These are phyloP conservation scores for Hydrophis major DNA, from an alignment of 2,797 vertebrate species.

Conservation along the genomic window DNA sequence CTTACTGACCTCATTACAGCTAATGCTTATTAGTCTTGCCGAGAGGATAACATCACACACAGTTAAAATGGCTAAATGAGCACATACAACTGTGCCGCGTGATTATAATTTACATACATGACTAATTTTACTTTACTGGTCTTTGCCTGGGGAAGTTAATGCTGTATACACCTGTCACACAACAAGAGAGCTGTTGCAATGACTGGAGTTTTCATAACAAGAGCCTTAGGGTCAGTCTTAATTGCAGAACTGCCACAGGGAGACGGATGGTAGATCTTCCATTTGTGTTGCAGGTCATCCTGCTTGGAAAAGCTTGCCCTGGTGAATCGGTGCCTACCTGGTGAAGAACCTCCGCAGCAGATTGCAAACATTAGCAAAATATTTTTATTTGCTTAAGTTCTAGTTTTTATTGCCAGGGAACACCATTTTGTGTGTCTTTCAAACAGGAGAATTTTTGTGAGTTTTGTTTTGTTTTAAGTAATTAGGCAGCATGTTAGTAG, in stretches of 20 bases:
- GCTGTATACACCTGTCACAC: conserved; percentile 65
- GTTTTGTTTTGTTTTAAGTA: conserved; percentile 42
- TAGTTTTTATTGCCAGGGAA: background rate
- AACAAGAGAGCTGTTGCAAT: conserved; percentile 53
- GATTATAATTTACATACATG: conserved; percentile 82
- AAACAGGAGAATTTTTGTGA: conserved; percentile 15
- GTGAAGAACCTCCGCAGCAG: background rate
- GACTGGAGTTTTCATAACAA: conserved; percentile 54
- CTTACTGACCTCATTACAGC: conserved; percentile 93
- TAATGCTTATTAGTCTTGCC: conserved; percentile 92
- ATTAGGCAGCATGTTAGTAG: conserved; percentile 20
- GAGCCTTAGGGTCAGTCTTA: conserved; percentile 9
- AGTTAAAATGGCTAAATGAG: conserved; percentile 81
- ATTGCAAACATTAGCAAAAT: background rate
- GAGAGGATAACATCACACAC: conserved; percentile 80
- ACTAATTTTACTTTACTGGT: conserved; percentile 77
- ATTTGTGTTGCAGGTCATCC: background rate
- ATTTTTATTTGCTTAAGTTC: background rate
- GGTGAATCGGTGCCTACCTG: conserved; percentile 14
- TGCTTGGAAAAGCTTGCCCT: conserved; percentile 24
- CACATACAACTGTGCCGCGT: conserved; percentile 76
- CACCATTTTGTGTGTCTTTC: conserved; percentile 28
- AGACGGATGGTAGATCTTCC: background rate
- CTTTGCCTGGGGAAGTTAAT: conserved; percentile 69
- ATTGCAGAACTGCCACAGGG: background rate